A percentile compares a stretch with the other conserved stretches of the same genome.
Conservation (phyloP, 2,888 invertebrate species). For the Tromatobia lineatoria region DNA sequence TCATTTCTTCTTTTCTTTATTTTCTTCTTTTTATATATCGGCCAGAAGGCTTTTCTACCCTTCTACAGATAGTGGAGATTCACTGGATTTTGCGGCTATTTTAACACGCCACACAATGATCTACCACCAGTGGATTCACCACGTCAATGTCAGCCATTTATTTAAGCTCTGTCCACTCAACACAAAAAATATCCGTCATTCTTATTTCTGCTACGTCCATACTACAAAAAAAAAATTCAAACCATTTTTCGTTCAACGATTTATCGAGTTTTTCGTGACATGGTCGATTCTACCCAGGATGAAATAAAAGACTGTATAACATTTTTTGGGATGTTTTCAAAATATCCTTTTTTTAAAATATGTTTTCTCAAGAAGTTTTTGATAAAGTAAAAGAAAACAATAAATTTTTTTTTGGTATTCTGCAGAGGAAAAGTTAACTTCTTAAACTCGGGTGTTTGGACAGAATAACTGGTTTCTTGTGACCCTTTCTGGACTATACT, state of each 20-base stretch:
- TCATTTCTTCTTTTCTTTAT: constrained; percentile 7
- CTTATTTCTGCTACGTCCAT: not conserved
- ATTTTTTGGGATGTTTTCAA: too few relatives aligned
- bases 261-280: not conserved
- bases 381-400: too few relatives aligned
- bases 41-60: constrained; percentile 47
- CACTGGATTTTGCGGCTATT: constrained; percentile 63
- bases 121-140: constrained; percentile 16
- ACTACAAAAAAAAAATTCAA: not conserved
- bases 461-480: too few relatives aligned
- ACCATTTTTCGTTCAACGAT: not conserved
- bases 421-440: too few relatives aligned
- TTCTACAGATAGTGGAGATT: constrained; percentile 52
- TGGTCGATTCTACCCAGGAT: not conserved
- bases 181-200: not conserved
- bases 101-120: constrained; percentile 46
- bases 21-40: constrained; percentile 52
- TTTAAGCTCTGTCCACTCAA: not conserved
- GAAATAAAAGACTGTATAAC: not conserved
- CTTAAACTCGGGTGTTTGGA: too few relatives aligned
- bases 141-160: not conserved
- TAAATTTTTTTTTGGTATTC: too few relatives aligned
- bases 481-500: too few relatives aligned
- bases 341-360: too few relatives aligned
- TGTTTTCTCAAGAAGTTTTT: too few relatives aligned